These are phyloP conservation scores for Kradibia gibbosae DNA, from an alignment of 1,140 invertebrate species.

Conservation along the genomic window DNA sequence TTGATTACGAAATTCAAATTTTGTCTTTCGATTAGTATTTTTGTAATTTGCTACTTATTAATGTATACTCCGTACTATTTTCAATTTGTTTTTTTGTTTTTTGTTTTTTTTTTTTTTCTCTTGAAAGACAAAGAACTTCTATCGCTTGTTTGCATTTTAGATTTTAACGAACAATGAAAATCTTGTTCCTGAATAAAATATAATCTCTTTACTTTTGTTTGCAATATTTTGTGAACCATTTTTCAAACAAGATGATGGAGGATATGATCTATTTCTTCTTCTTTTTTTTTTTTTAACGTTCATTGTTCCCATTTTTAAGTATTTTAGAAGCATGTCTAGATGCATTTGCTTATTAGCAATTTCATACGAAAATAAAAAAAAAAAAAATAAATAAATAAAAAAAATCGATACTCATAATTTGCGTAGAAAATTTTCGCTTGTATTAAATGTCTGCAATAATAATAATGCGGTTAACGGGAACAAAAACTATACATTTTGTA, in stretches of 20 bases:
- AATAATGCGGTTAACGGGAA: constrained; percentile 22
- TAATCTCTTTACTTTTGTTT: constrained; percentile 26
- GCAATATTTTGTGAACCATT: constrained; percentile 59
- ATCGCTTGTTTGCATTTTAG: constrained; percentile 50
- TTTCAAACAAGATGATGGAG: constrained; percentile 61
- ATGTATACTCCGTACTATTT: background rate
- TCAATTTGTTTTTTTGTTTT: too few species aligned
- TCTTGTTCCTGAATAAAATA: constrained; percentile 55
- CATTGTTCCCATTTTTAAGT: constrained; percentile 68
- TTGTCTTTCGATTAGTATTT: background rate
- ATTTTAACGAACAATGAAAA: constrained; percentile 54
- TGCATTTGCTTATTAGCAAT: background rate
- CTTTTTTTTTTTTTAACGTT: constrained; percentile 54
- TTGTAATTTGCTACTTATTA: constrained; percentile 4
- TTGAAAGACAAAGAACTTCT: constrained; percentile 59
- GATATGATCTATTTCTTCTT: constrained; percentile 72
- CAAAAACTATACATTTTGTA: constrained; percentile 8
- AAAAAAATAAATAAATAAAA: constrained; percentile 32
- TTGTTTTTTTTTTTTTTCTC: too few species aligned
- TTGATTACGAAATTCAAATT: constrained; percentile 37
- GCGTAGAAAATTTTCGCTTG: constrained; percentile 37
- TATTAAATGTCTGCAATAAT: constrained; percentile 16
- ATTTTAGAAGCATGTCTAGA: constrained; percentile 51
- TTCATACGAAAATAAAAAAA: background rate
- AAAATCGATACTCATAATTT: too few species aligned